Conservation (phyloP, 2,888 invertebrate species). For the Poecilobothrus nobilitatus region DNA sequence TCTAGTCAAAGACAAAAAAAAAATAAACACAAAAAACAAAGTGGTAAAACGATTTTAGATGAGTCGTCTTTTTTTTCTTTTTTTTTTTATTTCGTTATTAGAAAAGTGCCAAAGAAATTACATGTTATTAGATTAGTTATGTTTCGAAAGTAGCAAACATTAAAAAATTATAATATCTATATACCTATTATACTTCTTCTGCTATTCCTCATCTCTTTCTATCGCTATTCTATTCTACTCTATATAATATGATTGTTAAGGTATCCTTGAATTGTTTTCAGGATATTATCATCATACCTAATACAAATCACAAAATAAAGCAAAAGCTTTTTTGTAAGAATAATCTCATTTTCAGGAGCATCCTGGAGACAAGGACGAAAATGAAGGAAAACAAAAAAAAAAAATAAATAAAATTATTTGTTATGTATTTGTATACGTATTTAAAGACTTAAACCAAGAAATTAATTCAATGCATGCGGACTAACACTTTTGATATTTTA, state of each 20-base stretch:
- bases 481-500: slow-evolving; percentile 1
- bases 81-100: neutral
- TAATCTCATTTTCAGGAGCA: neutral
- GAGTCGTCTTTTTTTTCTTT: neutral
- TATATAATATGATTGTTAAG: too few relatives aligned
- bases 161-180: neutral
- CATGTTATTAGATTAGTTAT: neutral
- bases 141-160: neutral
- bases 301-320: neutral
- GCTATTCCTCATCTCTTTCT: too few relatives aligned
- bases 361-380: too few relatives aligned
- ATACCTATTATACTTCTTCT: too few relatives aligned
- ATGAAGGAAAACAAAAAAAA: too few relatives aligned
- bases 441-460: neutral
- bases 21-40: too few relatives aligned
- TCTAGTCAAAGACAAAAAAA: neutral
- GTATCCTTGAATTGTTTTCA: too few relatives aligned
- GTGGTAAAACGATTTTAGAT: neutral
- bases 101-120: neutral
- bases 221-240: too few relatives aligned
- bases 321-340: neutral
- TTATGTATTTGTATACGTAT: too few relatives aligned
- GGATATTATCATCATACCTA: too few relatives aligned
- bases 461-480: neutral
- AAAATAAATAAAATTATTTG: too few relatives aligned